Evolutionary conservation across 2,888 invertebrate species (phyloP).

Genomic region (Ormyrus nitidulus): DNA sequence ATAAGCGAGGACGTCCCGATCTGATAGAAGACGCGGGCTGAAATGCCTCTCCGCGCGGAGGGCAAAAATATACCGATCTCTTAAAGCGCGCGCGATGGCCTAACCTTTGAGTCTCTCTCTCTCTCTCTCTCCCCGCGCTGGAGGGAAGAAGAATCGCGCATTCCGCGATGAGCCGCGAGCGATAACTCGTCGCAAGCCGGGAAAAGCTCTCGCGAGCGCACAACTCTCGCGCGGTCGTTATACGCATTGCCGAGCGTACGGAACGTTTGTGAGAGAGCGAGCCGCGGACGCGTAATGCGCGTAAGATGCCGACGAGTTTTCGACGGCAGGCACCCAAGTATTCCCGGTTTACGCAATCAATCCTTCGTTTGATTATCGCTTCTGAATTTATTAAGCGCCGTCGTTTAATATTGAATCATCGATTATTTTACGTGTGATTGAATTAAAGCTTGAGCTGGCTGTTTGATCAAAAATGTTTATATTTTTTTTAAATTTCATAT

Average conservation of each 20-base stretch:
- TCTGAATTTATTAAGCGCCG: no score
- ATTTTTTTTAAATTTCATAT: no score
- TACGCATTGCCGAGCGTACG: conserved; percentile 13
- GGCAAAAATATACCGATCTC: conserved; percentile 20
- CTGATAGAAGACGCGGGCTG: conserved; percentile 15
- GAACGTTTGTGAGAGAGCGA: conserved; percentile 7
- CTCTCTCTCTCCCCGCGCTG: not conserved
- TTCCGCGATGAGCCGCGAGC: conserved; percentile 45
- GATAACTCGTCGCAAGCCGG: conserved; percentile 30
- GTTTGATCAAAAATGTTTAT: no score
- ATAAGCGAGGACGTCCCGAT: conserved; percentile 27
- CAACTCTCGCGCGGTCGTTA: conserved; percentile 17
- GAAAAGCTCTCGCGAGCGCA: not conserved
- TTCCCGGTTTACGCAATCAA: no score
- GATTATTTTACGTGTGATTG: no score
- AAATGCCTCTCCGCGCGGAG: not conserved
- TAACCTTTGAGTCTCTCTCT: conserved; percentile 28
- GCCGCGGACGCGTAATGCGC: conserved; percentile 31
- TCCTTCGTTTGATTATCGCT: no score
- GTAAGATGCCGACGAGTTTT: conserved; percentile 15
- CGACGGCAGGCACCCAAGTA: not conserved
- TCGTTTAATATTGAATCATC: no score
- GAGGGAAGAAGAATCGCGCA: conserved; percentile 34
- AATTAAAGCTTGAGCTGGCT: no score
- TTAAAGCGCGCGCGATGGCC: conserved; percentile 5